These are phyloP conservation scores for Tortrix viridana DNA, from an alignment of 2,888 invertebrate genomes.

Conservation along the genomic window DNA sequence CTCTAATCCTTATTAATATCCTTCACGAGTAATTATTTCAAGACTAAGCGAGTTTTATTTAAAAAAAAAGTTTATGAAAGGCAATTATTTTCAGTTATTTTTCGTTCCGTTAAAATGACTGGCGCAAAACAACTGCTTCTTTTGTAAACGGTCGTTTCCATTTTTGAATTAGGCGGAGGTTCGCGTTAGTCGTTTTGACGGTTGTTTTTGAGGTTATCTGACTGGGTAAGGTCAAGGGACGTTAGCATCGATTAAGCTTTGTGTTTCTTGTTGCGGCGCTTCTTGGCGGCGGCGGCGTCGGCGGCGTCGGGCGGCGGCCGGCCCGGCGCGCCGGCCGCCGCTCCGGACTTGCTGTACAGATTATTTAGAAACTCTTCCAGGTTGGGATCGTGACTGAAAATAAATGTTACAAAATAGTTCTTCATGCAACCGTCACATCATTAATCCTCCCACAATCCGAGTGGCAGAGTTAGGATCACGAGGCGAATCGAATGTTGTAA, in stretches of 20 bases:
- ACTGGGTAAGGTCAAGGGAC: neutral
- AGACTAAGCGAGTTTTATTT: conserved; percentile 28
- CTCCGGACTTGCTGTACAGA: conserved; percentile 87
- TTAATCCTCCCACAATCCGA: too few species aligned
- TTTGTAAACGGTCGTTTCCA: conserved; percentile 27
- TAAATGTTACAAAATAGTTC: too few species aligned
- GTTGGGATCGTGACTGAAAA: conserved; percentile 87
- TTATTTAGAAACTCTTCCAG: conserved; percentile 93
- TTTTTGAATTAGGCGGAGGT: conserved; percentile 17
- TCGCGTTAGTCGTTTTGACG: conserved; percentile 44
- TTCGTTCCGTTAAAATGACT: conserved; percentile 37
- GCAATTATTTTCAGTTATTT: conserved; percentile 51
- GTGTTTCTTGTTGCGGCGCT: conserved; percentile 72
- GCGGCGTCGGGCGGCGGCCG: conserved; percentile 48
- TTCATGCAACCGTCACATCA: too few species aligned
- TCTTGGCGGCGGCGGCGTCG: conserved; percentile 57
- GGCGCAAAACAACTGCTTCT: conserved; percentile 22
- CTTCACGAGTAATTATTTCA: conserved; percentile 33
- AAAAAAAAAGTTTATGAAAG: conserved; percentile 44
- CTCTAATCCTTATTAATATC: conserved; percentile 29
- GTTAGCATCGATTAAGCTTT: conserved; percentile 56
- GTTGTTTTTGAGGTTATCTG: conserved; percentile 33
- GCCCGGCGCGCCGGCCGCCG: conserved; percentile 55
- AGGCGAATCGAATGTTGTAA: too few species aligned
- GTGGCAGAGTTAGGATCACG: too few species aligned